Evolutionary conservation across 2,888 invertebrate genomes (phyloP).

Genomic region (Drosophila antonietae): DNA sequence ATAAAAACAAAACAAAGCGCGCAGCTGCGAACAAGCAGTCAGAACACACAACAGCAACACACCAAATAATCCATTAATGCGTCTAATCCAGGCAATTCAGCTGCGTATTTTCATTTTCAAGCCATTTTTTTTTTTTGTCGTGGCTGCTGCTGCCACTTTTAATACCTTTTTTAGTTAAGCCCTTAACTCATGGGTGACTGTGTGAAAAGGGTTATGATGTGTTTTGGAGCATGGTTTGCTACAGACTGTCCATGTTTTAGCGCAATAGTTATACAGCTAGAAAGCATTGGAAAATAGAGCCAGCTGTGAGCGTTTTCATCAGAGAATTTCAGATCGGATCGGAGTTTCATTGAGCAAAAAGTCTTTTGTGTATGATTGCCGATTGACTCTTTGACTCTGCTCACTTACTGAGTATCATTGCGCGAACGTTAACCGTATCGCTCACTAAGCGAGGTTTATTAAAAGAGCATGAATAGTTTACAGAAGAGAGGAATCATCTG

Average conservation of each 20-base stretch:
- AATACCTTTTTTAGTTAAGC: slow-evolving; percentile 1
- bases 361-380: too few relatives aligned
- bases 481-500: too few relatives aligned
- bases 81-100: slow-evolving; percentile 60
- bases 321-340: neutral
- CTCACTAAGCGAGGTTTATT: too few relatives aligned
- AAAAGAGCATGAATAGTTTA: too few relatives aligned
- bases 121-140: neutral
- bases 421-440: too few relatives aligned
- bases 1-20: slow-evolving; percentile 11
- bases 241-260: neutral
- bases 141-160: slow-evolving; percentile 4
- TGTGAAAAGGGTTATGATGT: neutral
- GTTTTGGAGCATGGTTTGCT: neutral
- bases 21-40: slow-evolving; percentile 38
- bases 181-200: neutral
- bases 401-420: too few relatives aligned
- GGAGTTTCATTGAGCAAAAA: too few relatives aligned
- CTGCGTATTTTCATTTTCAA: slow-evolving; percentile 36
- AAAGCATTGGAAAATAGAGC: too few relatives aligned
- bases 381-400: too few relatives aligned
- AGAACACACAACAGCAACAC: slow-evolving; percentile 18
- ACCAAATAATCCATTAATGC: slow-evolving; percentile 67
- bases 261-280: neutral
- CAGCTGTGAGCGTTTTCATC: too few relatives aligned